phyloP scores from a whole-genome alignment of 2,113 vertebrate species.

The Lynx canadensis region DNA sequence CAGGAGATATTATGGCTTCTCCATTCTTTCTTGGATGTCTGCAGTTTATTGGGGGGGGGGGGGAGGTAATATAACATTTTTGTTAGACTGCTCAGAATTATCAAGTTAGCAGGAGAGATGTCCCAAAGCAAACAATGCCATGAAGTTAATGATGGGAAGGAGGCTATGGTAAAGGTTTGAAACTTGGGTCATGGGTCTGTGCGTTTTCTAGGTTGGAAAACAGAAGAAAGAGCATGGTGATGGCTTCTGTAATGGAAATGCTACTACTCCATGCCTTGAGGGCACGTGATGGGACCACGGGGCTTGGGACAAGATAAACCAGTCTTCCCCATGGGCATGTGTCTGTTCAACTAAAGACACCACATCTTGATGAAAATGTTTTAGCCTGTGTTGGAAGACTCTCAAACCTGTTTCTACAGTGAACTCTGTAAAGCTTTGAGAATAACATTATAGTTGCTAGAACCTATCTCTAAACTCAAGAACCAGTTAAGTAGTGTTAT shows the following conservation, averaged over 20 bases:
- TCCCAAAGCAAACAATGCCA: neutral
- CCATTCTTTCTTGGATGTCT: neutral
- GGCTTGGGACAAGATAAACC: neutral
- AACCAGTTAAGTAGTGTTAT: neutral
- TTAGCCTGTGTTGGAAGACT: neutral
- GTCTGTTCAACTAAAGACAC: neutral
- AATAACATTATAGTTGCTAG: neutral
- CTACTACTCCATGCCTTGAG: neutral
- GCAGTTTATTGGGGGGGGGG: neutral
- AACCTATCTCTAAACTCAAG: neutral
- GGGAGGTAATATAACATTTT: neutral
- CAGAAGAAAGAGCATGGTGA: neutral
- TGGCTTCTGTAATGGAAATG: neutral
- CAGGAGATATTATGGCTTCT: neutral
- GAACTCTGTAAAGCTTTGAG: neutral
- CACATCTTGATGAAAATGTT: neutral
- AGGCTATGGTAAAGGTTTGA: no score
- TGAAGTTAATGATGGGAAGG: neutral
- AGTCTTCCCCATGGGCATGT: neutral
- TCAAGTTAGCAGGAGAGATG: neutral
- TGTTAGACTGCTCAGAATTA: neutral
- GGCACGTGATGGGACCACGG: fast-evolving
- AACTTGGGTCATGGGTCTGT: neutral
- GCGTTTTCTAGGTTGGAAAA: neutral
- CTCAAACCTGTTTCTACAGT: neutral